Evolutionary conservation across 2,888 invertebrate genomes (phyloP), one percentile per base, ranked within the genome.

Genomic region (Lathronympha strigana): DNA sequence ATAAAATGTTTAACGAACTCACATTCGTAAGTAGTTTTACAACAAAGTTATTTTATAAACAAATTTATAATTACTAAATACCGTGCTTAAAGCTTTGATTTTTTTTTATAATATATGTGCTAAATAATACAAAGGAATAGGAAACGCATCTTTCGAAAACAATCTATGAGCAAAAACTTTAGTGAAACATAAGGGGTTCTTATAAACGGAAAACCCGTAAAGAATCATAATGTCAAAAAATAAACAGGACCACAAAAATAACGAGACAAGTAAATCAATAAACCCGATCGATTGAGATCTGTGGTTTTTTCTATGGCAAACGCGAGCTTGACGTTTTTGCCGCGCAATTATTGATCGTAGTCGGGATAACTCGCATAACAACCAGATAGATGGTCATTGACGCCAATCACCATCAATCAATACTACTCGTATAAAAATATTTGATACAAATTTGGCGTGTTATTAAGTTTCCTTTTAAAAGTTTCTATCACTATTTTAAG

Each of bases 401-500:
- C 58, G 36, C 64, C 58, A 64, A 60, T 64, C 25, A 58, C 31
- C 28, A 57, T 64, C 58, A 58, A 64, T 64, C 58, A 51, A 63
- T 45, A 19, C 55, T 45, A n/a, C n/a, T n/a, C n/a, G n/a, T n/a
- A 57, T 57, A 45, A 57, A 45, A 43, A 15, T 62, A 36, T 54
- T 54, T 36, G 19, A 54, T 31, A 25, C 45, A 28, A 19, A 43
- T 55, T 54, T 45, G 15, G 33, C 17, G 19, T 61, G 45, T 36
- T 15, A 43, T 53, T 43, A 50, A 13, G 45, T 53, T 45, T 53
- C 17, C 31, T 53, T 36, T 43, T 36, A 38, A 36, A 55, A 28
- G 38, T 13, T 2, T 36, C 25, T n/a, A 6, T 25, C 2, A 3
- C 21, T 17, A 36, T 19, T 53, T 54, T 19, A 15, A 45, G 25